These are phyloP conservation scores for Chloebia gouldiae DNA, from an alignment of 2,113 vertebrate genomes.

Conservation along the genomic window DNA sequence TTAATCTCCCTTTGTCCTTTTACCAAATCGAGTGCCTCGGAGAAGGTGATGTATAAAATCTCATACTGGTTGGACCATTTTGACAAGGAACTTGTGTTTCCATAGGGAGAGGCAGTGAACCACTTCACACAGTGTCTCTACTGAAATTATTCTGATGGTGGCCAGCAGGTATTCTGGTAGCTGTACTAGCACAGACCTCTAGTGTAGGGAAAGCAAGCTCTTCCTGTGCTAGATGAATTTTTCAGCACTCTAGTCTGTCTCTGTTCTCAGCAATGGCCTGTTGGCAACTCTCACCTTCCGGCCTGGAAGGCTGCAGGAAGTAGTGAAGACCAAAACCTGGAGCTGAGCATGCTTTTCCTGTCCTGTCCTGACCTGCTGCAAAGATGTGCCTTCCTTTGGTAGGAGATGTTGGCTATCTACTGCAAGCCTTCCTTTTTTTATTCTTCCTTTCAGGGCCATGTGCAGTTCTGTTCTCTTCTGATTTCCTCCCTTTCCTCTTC, in stretches of 20 bases:
- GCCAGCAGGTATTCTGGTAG: background rate
- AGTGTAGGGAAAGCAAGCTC: background rate
- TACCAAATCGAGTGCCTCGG: background rate
- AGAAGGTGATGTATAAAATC: background rate
- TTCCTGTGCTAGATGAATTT: background rate
- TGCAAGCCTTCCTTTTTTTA: background rate
- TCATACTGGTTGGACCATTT: background rate
- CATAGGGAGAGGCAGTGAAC: background rate
- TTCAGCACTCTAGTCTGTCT: background rate
- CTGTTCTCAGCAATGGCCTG: background rate
- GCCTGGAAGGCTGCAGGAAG: background rate
- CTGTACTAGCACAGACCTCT: rapidly evolving
- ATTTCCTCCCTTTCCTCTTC: background rate
- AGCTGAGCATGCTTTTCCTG: background rate
- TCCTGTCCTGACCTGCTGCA: background rate
- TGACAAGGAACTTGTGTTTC: background rate
- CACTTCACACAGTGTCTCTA: background rate
- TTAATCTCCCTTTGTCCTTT: background rate
- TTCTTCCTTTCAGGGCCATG: background rate
- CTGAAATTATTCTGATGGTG: background rate
- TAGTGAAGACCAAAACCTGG: background rate
- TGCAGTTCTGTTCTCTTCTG: background rate
- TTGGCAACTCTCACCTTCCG: background rate
- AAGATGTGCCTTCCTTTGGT: background rate
- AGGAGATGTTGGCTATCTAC: background rate